Base-by-base conservation (phyloP, 2,888 invertebrate species). In the Petrolisthes manimaculis region DNA sequence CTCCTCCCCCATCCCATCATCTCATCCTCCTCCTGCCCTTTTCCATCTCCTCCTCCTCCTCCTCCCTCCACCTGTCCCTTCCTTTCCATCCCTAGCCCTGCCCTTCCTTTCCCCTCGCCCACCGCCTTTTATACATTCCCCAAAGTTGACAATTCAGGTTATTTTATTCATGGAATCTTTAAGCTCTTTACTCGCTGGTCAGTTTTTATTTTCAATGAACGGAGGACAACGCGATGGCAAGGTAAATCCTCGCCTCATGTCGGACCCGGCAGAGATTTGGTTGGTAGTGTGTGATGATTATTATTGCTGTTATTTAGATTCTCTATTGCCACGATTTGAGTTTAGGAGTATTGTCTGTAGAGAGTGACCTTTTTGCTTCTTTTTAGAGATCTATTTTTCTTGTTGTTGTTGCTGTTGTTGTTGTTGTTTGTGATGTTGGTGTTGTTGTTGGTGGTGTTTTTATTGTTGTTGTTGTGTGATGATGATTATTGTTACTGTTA, bases 141-240 rank as follows among this genome's bases (percentile, higher is more conserved):
- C 69, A 75, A 75, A 84, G 74, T 86, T 86, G 86, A 86, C 86
- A 86, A 61, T 86, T 86, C 61, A 37, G 56, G 81, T 80, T 37
- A 86, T 86, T 81, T 86, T 86, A 86, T 86, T 86, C 86, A 86
- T 86, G 61, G 86, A 71, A 56, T 86, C 81, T 86, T 86, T 81
- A 80, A 80, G 86, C 80, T 86, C 79, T 79, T 85, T 79, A 67
- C 69, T 53, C 67, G 37, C 74, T 69, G 54, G 69, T 74, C 83
- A 54, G 55, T 83, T 83, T 83, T 83, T 83, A 83, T 83, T 74
- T 53, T 83, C 75, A 83, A 61, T 81, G 81, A 81, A 81, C 37
- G 67, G 67, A 71, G 71, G 71, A 71, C 71, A 71, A 18, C 12
- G 18, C 71, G 12, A n/a, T 5, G 71, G 61, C 61, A 14, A 6